A percentile compares a stretch with the other conserved stretches of the same genome.
Conservation (phyloP, 2,888 invertebrate species). For the Rhorus exstirpatorius region DNA sequence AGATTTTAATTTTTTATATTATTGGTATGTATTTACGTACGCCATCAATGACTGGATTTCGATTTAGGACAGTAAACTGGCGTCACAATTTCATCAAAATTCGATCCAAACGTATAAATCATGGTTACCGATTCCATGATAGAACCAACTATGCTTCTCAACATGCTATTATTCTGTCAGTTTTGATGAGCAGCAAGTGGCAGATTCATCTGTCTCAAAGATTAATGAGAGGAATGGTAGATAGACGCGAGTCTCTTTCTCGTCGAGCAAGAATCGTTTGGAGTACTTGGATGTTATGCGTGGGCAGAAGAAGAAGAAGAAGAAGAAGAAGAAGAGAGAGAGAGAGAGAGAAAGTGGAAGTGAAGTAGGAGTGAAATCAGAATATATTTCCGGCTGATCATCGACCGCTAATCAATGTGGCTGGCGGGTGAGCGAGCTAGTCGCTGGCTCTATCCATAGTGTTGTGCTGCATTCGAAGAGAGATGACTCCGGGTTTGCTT, state of each 20-base stretch:
- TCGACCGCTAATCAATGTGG: constrained; percentile 63
- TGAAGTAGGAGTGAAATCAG: constrained; percentile 24
- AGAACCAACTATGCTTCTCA: neutral
- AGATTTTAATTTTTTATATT: no score
- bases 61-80: constrained; percentile 11
- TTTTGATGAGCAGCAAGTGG: constrained; percentile 26
- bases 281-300: constrained; percentile 32
- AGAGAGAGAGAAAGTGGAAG: constrained; percentile 45
- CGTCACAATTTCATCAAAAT: constrained; percentile 1
- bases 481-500: constrained; percentile 26
- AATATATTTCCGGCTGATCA: constrained; percentile 66
- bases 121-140: neutral
- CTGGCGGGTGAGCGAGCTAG: constrained; percentile 23
- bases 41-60: no score
- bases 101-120: neutral
- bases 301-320: constrained; percentile 18
- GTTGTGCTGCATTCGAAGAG: constrained; percentile 18
- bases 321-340: constrained; percentile 12
- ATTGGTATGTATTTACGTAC: no score
- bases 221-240: constrained; percentile 5
- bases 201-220: constrained; percentile 47
- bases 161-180: constrained; percentile 48
- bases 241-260: constrained; percentile 48
- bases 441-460: neutral
- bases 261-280: constrained; percentile 17